A percentile compares a stretch with the other conserved stretches of the same genome.
Evolutionary conservation across 37 sponge, comb jelly and placozoan genomes (phyloP).

Genomic region (Cliona cf. orientalis): DNA sequence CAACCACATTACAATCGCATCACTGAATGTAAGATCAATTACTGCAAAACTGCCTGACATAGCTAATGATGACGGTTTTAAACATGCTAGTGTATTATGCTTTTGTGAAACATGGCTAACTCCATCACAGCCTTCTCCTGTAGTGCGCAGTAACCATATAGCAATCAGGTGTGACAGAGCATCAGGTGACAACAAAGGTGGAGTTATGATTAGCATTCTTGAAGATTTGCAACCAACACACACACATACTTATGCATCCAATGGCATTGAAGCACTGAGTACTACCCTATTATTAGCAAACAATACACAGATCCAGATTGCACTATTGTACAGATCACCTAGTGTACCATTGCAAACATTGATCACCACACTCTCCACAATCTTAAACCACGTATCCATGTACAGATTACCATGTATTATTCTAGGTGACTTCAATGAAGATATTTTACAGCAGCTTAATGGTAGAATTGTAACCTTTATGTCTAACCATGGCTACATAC

Average conservation of each 20-base stretch:
- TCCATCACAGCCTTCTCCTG: constrained; percentile 30
- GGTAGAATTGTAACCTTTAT: background rate
- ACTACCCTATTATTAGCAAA: background rate
- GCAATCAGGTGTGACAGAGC: constrained; percentile 35
- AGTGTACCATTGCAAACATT: constrained; percentile 7
- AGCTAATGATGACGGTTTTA: background rate
- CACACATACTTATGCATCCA: background rate
- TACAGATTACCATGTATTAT: background rate
- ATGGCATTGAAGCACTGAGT: constrained; percentile 23
- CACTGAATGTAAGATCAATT: constrained; percentile 42
- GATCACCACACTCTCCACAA: background rate
- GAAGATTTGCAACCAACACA: background rate
- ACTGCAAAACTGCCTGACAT: constrained; percentile 25
- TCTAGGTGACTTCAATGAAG: constrained; percentile 41
- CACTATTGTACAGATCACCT: constrained; percentile 40
- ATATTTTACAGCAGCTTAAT: background rate
- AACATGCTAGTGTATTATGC: constrained; percentile 1
- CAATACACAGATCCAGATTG: constrained; percentile 3
- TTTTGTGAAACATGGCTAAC: constrained; percentile 47
- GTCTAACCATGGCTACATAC: constrained; percentile 1
- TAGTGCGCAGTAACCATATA: background rate
- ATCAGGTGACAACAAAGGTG: constrained; percentile 17
- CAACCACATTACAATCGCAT: constrained; percentile 15
- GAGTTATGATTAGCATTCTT: constrained; percentile 1
- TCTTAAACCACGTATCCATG: background rate